Evolutionary conservation across 2,113 vertebrate species (phyloP), one percentile per base, ranked within the genome.

Genomic region (Plecotus auritus): DNA sequence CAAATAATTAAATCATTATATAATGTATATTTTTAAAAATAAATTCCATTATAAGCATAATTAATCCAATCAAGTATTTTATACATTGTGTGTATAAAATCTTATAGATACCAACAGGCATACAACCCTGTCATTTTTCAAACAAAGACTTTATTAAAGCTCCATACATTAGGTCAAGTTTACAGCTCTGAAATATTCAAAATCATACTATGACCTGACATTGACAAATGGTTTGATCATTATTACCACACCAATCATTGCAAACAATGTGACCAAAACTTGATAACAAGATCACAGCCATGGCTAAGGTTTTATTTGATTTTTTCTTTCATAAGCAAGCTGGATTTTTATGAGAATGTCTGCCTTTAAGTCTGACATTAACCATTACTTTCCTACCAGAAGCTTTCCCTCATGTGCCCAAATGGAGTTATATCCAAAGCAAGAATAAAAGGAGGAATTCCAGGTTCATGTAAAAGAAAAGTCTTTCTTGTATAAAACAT

Each of bases 1-100:
- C 80, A 94, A 95, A 95, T 32, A 81, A 82, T 54, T n/a, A 37
- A 78, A 56, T 84, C 35, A 90, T 83, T 72, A 78, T 9, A 47
- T 42, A 85, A 42, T 42, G 28, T 61, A 7, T 23, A 66, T 77
- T 64, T 85, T 59, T 11, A 51, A 86, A 90, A 92, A 95, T 85
- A 88, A 84, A 88, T 42, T 67, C 17, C n/a, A 77, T 49, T 83
- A 78, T 16, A 91, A 40, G 18, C 54, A 91, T 67, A 77, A 47
- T 92, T 81, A 18, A 94, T 61, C 77, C 40, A 90, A 80, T 82
- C 42, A 92, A 83, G 45, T 64, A 64, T 88, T 70, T 93, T 59
- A 88, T 51, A 69, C 28, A 76, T 49, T 49, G 35, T 26, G 0
- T 51, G 16, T 12, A 37, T 8, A 18, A 64, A 49, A 37, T 87